A percentile compares a stretch with the other conserved stretches of the same genome.
Conservation (phyloP, 2,888 invertebrate genomes). For the Phyto melanocephala region DNA sequence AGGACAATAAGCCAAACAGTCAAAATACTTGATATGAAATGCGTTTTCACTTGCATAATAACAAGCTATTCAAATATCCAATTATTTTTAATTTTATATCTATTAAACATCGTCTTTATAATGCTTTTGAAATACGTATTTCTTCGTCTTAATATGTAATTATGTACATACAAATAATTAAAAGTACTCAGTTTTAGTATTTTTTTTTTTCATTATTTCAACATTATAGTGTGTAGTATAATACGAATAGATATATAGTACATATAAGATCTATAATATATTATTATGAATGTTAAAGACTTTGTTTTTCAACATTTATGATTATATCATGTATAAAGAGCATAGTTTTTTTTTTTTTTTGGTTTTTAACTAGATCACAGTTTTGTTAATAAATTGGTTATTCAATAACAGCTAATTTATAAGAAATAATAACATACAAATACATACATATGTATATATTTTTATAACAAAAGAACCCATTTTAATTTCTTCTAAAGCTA, state of each 20-base stretch:
- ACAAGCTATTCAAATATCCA: too few relatives aligned
- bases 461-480: conserved; percentile 52
- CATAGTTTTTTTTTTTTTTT: not conserved
- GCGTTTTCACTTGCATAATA: too few relatives aligned
- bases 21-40: too few relatives aligned
- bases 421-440: conserved; percentile 9
- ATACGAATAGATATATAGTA: not conserved
- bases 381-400: conserved; percentile 44
- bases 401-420: conserved; percentile 56
- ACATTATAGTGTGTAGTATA: conserved; percentile 3
- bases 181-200: not conserved
- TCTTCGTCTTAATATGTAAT: too few relatives aligned
- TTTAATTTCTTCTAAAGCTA: conserved; percentile 27
- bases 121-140: too few relatives aligned
- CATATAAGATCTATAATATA: not conserved
- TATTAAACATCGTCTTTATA: too few relatives aligned
- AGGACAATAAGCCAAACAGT: too few relatives aligned
- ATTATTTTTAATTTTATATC: too few relatives aligned
- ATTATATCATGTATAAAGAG: conserved; percentile 16
- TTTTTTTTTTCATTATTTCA: not conserved
- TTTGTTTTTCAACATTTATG: not conserved
- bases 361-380: conserved; percentile 29
- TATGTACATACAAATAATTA: too few relatives aligned
- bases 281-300: conserved; percentile 8
- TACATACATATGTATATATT: not conserved